A percentile compares a stretch with the other conserved stretches of the same genome.
phyloP scores from a whole-genome alignment of 2,888 invertebrate genomes.

The Tortrix viridana region DNA sequence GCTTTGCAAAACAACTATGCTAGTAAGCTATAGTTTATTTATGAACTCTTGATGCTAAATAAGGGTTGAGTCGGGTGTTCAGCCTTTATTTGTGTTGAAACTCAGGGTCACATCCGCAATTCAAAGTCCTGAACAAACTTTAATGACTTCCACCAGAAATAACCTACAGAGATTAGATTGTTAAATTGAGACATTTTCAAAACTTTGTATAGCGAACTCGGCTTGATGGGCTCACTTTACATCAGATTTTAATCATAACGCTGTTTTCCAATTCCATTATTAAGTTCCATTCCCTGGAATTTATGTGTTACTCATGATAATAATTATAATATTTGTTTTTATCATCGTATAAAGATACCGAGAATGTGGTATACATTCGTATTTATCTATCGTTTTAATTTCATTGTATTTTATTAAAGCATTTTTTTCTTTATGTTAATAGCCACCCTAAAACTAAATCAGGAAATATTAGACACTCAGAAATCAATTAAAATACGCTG shows the following conservation, averaged over 20 bases:
- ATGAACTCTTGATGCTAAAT: not conserved
- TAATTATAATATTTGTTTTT: too few relatives aligned
- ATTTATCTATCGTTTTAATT: too few relatives aligned
- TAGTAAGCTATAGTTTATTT: not conserved
- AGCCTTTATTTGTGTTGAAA: conserved; percentile 25
- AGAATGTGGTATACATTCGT: too few relatives aligned
- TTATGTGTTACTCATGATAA: not conserved
- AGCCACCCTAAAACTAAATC: too few relatives aligned
- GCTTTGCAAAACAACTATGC: not conserved
- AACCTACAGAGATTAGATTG: conserved; percentile 42
- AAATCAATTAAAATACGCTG: too few relatives aligned
- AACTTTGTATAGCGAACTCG: conserved; percentile 19
- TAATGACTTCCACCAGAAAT: conserved; percentile 54
- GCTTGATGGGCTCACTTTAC: conserved; percentile 31
- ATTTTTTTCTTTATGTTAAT: not conserved
- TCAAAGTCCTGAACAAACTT: conserved; percentile 56
- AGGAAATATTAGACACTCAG: too few relatives aligned
- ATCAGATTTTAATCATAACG: conserved; percentile 35
- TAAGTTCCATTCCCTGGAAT: conserved; percentile 4
- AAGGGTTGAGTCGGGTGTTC: conserved; percentile 4
- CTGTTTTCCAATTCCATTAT: conserved; percentile 16
- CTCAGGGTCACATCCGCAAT: conserved; percentile 60
- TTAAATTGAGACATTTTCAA: conserved; percentile 38
- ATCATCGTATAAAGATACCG: too few relatives aligned
- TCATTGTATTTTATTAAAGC: not conserved